Evolutionary conservation across 2,113 vertebrate species (phyloP).

Genomic region (Anseranas semipalmata): DNA sequence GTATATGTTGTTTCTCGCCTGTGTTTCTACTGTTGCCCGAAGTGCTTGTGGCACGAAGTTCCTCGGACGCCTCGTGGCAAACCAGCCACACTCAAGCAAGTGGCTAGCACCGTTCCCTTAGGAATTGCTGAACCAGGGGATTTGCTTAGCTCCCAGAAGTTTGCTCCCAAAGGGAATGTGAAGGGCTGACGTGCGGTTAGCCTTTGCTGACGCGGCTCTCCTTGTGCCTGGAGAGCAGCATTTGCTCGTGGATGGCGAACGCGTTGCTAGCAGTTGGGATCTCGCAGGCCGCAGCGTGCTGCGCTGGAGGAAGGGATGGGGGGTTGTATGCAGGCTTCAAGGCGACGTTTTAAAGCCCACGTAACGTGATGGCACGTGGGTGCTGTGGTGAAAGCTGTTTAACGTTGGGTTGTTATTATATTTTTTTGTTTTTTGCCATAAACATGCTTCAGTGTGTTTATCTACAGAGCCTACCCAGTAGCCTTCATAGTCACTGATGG

Average conservation of each 20-base stretch:
- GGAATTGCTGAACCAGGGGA: not conserved
- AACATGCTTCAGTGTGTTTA: not conserved
- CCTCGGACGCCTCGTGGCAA: not conserved
- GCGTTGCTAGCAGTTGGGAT: not conserved
- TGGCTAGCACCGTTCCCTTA: not conserved
- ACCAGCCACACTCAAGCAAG: accelerated
- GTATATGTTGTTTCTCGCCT: not conserved
- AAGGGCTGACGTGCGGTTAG: not conserved
- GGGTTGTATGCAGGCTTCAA: not conserved
- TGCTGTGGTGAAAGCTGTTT: not conserved
- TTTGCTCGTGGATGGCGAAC: not conserved
- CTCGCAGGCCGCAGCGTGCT: accelerated
- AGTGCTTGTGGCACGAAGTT: not conserved
- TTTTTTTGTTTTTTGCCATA: not conserved
- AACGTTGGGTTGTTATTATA: not conserved
- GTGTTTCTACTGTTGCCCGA: not conserved
- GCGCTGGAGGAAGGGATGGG: not conserved
- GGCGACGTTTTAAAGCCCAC: not conserved
- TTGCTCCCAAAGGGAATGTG: not conserved
- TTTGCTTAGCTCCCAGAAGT: not conserved
- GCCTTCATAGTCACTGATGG: not conserved
- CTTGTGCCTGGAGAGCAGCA: not conserved
- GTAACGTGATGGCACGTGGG: not conserved
- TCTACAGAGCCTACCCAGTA: not conserved
- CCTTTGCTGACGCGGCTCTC: not conserved